These are phyloP conservation scores for Pangasius larnaudii DNA, from an alignment of 2,797 vertebrate species.

Conservation along the genomic window DNA sequence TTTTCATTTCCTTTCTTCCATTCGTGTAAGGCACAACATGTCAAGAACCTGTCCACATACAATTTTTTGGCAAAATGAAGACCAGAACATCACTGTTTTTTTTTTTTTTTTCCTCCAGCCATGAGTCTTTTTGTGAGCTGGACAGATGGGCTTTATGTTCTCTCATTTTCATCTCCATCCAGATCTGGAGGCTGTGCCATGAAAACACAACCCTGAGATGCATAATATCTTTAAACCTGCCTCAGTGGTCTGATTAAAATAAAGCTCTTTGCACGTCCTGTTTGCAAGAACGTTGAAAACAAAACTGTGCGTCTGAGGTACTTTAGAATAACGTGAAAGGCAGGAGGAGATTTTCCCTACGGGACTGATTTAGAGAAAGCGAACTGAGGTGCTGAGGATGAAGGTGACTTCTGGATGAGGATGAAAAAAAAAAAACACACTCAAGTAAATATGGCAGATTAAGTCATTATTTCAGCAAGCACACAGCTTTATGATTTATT, in stretches of 20 bases:
- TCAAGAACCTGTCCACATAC: constrained; percentile 33
- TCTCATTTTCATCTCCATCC: constrained; percentile 34
- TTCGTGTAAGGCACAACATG: constrained; percentile 32
- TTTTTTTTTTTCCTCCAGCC: background rate
- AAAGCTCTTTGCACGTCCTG: background rate
- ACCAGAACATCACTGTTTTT: background rate
- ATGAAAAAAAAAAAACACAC: background rate
- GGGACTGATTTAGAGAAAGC: background rate
- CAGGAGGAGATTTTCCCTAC: background rate
- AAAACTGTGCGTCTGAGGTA: background rate
- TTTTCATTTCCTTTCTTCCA: constrained; percentile 1
- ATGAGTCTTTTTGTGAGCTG: background rate
- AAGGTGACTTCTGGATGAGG: constrained; percentile 36
- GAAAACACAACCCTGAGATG: background rate
- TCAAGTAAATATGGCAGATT: constrained; percentile 46
- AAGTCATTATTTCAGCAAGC: constrained; percentile 34
- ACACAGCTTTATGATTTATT: constrained; percentile 34
- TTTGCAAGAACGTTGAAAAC: background rate
- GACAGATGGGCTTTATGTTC: constrained; percentile 40
- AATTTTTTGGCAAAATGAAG: background rate
- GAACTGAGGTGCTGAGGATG: background rate
- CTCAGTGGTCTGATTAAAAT: background rate
- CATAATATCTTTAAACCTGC: background rate
- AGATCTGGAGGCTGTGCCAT: background rate
- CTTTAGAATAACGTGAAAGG: background rate